These are phyloP conservation scores for Lepidonotus clava DNA, from an alignment of 2,888 invertebrate genomes.

Conservation along the genomic window DNA sequence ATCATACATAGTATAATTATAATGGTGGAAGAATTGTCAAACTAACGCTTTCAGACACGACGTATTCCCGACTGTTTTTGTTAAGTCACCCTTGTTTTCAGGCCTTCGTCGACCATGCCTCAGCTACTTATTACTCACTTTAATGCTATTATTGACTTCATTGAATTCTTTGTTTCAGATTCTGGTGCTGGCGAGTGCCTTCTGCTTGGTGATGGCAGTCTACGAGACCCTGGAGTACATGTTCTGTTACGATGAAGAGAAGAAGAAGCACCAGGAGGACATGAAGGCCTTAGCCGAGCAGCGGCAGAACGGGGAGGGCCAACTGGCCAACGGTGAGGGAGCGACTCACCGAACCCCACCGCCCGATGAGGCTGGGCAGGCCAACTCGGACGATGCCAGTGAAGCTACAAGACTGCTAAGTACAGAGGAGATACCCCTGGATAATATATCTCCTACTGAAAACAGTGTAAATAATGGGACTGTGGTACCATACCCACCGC, in stretches of 20 bases:
- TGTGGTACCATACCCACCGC: neutral
- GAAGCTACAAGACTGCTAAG: neutral
- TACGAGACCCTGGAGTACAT: conserved; percentile 77
- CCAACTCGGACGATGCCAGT: neutral
- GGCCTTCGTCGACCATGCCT: too few species aligned
- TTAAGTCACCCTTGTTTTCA: too few species aligned
- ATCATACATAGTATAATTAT: too few species aligned
- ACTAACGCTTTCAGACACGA: too few species aligned
- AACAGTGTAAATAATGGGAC: too few species aligned
- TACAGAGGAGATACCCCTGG: neutral
- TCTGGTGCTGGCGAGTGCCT: conserved; percentile 69
- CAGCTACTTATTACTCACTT: neutral
- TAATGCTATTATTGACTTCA: neutral
- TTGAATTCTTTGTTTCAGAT: conserved; percentile 71
- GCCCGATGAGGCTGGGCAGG: neutral
- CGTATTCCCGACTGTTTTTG: too few species aligned
- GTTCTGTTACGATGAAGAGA: conserved; percentile 77
- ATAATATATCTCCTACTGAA: neutral
- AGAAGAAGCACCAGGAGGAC: conserved; percentile 67
- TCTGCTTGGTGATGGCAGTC: conserved; percentile 73
- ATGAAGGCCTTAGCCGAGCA: neutral
- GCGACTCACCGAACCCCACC: neutral
- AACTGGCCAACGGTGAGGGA: neutral
- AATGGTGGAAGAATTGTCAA: too few species aligned
- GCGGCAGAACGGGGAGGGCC: neutral